These are phyloP conservation scores for Ranitomeya imitator DNA, from an alignment of 2,113 vertebrate species.

Conservation along the genomic window DNA sequence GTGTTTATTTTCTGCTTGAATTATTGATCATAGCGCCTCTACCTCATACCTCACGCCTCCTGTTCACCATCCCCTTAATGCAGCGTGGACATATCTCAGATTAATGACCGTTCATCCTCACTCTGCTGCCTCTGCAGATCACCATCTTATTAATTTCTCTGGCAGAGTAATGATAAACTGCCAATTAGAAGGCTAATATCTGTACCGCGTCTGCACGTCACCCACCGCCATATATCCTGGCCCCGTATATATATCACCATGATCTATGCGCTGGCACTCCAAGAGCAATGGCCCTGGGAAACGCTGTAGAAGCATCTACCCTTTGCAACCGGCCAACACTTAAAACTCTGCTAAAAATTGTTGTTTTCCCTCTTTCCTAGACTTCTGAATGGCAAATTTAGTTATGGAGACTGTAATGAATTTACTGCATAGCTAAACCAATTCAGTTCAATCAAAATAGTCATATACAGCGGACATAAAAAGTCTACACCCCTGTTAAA, in stretches of 20 bases:
- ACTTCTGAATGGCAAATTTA: neutral
- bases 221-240: constrained; percentile 28
- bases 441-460: no score
- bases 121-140: constrained; percentile 44
- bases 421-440: neutral
- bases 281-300: neutral
- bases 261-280: constrained; percentile 12
- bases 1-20: constrained; percentile 27
- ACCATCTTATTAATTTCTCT: constrained; percentile 27
- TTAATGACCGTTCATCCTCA: constrained; percentile 29
- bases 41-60: neutral
- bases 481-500: no score
- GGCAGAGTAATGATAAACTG: constrained; percentile 43
- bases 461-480: no score
- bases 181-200: constrained; percentile 46
- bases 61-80: neutral
- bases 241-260: constrained; percentile 20
- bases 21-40: constrained; percentile 4
- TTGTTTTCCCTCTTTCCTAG: neutral
- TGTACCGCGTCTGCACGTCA: constrained; percentile 12
- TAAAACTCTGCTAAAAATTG: no score
- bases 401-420: neutral
- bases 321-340: neutral
- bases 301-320: neutral
- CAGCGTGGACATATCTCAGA: constrained; percentile 36